Percentiles rank a stretch among this genome's conserved stretches.
Conservation (phyloP, 2,797 vertebrate genomes). For the Dryobates pubescens region DNA sequence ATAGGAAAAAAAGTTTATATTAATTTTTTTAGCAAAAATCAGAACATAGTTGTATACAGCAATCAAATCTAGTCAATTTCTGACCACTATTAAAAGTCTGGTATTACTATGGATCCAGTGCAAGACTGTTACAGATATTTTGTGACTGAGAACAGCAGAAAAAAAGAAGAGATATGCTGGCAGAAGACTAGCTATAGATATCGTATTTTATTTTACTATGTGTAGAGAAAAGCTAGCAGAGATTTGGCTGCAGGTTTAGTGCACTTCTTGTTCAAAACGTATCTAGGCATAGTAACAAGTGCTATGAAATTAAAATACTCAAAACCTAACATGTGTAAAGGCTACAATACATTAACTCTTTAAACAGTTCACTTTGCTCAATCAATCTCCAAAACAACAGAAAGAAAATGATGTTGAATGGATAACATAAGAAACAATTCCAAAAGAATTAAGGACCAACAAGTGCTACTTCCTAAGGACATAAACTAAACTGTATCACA, state of each 20-base stretch:
- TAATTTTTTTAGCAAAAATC: not conserved
- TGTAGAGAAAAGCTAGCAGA: not conserved
- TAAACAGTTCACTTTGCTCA: not conserved
- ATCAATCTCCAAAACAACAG: not conserved
- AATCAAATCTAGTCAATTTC: conserved; percentile 19
- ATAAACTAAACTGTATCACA: not conserved
- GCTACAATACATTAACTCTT: not conserved
- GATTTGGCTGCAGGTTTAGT: not conserved
- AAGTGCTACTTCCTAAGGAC: not conserved
- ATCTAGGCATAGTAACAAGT: not conserved
- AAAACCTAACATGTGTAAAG: not conserved
- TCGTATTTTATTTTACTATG: not conserved
- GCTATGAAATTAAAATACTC: not conserved
- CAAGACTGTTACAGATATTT: conserved; percentile 25
- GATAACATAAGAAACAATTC: not conserved
- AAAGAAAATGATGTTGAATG: not conserved
- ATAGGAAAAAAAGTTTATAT: not conserved
- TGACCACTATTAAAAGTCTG: conserved; percentile 39
- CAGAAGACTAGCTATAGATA: not conserved
- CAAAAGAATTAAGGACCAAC: not conserved
- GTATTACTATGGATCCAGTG: conserved; percentile 18
- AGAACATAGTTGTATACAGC: not conserved
- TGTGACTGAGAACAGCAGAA: conserved; percentile 31
- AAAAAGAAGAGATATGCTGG: conserved; percentile 13
- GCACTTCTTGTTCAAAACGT: not conserved